Evolutionary conservation across 2,888 invertebrate species (phyloP).

Genomic region (Sarcophaga subvicina): DNA sequence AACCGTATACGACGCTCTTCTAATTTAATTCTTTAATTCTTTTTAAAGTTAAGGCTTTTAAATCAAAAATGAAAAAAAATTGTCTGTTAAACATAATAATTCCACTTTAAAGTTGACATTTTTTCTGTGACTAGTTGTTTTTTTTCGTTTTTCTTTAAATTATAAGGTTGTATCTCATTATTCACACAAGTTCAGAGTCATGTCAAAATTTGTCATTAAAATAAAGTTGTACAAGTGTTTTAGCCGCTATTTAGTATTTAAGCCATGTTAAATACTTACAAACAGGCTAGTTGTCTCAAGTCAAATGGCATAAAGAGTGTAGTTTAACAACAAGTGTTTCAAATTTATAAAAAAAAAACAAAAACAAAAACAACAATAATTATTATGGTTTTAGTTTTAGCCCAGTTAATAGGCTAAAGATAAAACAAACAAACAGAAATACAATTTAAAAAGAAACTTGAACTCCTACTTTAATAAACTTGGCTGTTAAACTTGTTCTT

Average conservation of each 20-base stretch:
- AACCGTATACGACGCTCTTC: too few relatives aligned
- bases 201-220: conserved; percentile 61
- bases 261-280: conserved; percentile 4
- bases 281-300: background rate
- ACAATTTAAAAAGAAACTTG: conserved; percentile 39
- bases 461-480: conserved; percentile 52
- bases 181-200: conserved; percentile 65
- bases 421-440: conserved; percentile 7
- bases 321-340: conserved; percentile 51
- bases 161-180: conserved; percentile 47
- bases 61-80: background rate
- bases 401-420: conserved; percentile 14
- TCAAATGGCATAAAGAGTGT: conserved; percentile 2
- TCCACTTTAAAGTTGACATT: background rate
- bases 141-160: background rate
- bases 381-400: conserved; percentile 6
- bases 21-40: too few relatives aligned
- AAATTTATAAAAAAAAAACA: background rate
- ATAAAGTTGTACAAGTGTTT: conserved; percentile 32
- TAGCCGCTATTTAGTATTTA: background rate
- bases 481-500: conserved; percentile 57
- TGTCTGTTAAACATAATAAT: background rate
- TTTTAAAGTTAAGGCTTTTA: too few relatives aligned
- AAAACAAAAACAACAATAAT: background rate
- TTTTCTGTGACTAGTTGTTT: background rate